Evolutionary conservation across 2,888 invertebrate species (phyloP), one percentile per base, ranked within the genome.

Genomic region (Tortrix viridana): DNA sequence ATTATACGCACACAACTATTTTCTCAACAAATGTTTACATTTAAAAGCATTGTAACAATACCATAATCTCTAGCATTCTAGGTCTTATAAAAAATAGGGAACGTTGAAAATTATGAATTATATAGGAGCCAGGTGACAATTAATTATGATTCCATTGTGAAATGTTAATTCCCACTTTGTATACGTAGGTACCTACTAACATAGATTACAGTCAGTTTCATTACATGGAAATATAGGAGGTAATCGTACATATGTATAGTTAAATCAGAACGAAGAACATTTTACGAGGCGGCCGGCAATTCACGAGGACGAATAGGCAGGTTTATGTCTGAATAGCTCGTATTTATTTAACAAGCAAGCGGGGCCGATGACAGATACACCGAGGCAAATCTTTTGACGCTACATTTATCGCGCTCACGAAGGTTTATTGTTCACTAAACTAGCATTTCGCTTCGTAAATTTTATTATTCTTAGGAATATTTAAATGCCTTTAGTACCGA

Each of bases 301-400:
- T 74, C 66, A 57, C 69, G 68, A 69, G 71, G 74, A 80, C 71
- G 72, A 75, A 80, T 81, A 71, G 73, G 70, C 71, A 72, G 74
- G 74, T 81, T 83, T 80, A 79, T 68, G 69, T 74, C 70, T 67
- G 73, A 82, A 78, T 77, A 70, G 73, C 73, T 69, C 72, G 74
- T 79, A 82, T 80, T 80, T 80, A 69, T 77, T 77, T 76, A 75
- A 75, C 74, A 77, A 79, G 81, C 74, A 73, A 76, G 73, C 70
- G 69, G 74, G 71, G 71, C 73, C 76, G 69, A 76, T 80, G 80
- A 82, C 78, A 72, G 75, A 83, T 81, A 73, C 70, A 58, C 74
- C 77, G 74, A 73, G 78, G 73, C 77, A 76, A 81, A 83, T 81
- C 74, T 77, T 77, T 78, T 77, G 77, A 81, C 76, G 75, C 75